Percentiles rank a stretch among this genome's conserved stretches.
These are phyloP conservation scores for Gadus macrocephalus DNA, from an alignment of 2,113 vertebrate genomes.

Conservation along the genomic window DNA sequence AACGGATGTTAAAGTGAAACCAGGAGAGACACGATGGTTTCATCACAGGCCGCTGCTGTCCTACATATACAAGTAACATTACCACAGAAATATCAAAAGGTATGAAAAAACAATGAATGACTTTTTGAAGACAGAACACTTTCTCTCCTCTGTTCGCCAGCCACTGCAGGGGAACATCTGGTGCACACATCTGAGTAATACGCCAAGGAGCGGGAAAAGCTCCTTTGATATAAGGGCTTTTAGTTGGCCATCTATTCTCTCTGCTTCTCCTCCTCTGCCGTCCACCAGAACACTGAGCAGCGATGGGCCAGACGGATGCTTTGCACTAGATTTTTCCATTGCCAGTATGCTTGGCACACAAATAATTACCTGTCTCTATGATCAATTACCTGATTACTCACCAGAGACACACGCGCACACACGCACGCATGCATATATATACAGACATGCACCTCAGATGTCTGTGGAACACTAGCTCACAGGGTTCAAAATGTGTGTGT, in stretches of 20 bases:
- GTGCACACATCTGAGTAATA: slow-evolving; percentile 23
- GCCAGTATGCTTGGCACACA: slow-evolving; percentile 65
- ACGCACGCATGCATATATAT: slow-evolving; percentile 6
- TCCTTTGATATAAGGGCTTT: slow-evolving; percentile 39
- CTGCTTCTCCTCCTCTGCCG: slow-evolving; percentile 47
- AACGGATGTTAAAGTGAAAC: no score
- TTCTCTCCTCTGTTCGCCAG: not conserved
- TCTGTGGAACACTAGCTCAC: no score
- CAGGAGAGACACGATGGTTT: no score
- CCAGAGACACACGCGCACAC: slow-evolving; percentile 50
- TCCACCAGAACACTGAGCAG: slow-evolving; percentile 52
- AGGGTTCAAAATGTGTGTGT: no score
- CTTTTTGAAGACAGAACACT: not conserved
- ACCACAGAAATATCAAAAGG: no score
- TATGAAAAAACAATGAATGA: no score
- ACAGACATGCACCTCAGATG: not conserved
- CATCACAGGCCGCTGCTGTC: no score
- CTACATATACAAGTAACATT: no score
- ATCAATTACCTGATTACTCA: slow-evolving; percentile 80
- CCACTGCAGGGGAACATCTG: slow-evolving; percentile 24
- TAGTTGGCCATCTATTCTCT: slow-evolving; percentile 46
- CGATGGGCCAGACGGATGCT: slow-evolving; percentile 58
- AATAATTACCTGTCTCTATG: slow-evolving; percentile 78
- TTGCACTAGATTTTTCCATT: slow-evolving; percentile 64
- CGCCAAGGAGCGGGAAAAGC: slow-evolving; percentile 10